Evolutionary conservation across 2,888 invertebrate genomes (phyloP).

Genomic region (Clistopyga incitator): DNA sequence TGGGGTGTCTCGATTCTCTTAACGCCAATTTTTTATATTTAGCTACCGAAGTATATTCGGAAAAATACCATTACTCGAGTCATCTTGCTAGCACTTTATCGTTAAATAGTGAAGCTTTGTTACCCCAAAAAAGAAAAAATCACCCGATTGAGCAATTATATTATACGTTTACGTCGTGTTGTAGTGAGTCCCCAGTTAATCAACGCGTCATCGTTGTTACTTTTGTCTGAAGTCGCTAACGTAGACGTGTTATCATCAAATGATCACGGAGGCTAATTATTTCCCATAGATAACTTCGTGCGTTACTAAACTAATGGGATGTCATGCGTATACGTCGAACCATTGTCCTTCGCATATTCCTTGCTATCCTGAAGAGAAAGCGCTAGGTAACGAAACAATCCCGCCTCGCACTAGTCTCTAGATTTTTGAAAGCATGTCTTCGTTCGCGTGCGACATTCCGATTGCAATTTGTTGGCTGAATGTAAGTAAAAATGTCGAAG

Average conservation of each 20-base stretch:
- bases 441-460: constrained; percentile 47
- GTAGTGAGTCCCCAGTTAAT: constrained; percentile 21
- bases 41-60: constrained; percentile 42
- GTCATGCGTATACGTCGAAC: constrained; percentile 15
- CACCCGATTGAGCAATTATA: constrained; percentile 5
- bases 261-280: constrained; percentile 24
- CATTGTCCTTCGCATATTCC: constrained; percentile 12
- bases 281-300: constrained; percentile 17
- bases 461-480: constrained; percentile 35
- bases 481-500: constrained; percentile 4
- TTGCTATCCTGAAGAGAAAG: constrained; percentile 33
- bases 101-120: constrained; percentile 1
- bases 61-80: constrained; percentile 23
- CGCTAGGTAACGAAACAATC: constrained; percentile 6
- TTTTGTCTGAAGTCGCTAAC: constrained; percentile 39
- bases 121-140: neutral
- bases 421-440: constrained; percentile 23
- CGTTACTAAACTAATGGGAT: constrained; percentile 37
- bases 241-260: constrained; percentile 24
- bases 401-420: constrained; percentile 30
- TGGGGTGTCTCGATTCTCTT: neutral
- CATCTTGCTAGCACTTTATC: constrained; percentile 17
- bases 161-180: constrained; percentile 31
- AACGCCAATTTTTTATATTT: constrained; percentile 53
- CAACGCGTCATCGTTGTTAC: constrained; percentile 33